Evolutionary conservation across 2,113 vertebrate species (phyloP).

Genomic region (Lathamus discolor): DNA sequence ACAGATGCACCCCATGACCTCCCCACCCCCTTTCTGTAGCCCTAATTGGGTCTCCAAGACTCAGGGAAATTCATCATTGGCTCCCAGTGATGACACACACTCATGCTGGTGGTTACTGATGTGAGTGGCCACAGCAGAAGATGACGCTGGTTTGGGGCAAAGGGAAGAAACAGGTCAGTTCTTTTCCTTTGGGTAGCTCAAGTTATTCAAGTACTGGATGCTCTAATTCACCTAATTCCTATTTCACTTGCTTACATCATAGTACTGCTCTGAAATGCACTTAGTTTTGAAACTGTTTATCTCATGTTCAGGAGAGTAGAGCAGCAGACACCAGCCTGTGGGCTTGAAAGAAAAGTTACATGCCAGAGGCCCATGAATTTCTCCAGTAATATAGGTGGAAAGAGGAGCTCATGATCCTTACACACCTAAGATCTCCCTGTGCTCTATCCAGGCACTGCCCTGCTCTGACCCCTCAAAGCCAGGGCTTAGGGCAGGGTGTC

Average conservation of each 20-base stretch:
- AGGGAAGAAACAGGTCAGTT: background rate
- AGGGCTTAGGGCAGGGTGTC: background rate
- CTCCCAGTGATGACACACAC: background rate
- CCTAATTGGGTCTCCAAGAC: background rate
- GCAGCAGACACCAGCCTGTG: background rate
- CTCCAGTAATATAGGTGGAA: background rate
- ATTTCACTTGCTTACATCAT: background rate
- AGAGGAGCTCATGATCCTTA: background rate
- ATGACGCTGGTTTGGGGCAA: background rate
- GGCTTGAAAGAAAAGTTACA: background rate
- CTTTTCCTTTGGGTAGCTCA: background rate
- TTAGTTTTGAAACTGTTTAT: background rate
- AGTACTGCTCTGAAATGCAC: background rate
- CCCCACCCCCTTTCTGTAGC: background rate
- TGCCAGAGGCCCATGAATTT: background rate
- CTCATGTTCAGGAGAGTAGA: background rate
- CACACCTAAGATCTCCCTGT: fast-evolving
- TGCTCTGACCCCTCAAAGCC: background rate
- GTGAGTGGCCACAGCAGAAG: background rate
- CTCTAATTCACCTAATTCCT: background rate
- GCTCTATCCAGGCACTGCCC: background rate
- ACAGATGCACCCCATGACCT: background rate
- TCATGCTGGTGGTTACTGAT: background rate
- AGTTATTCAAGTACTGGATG: background rate
- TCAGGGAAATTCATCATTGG: background rate